These are phyloP conservation scores for Helleia helle DNA, from an alignment of 2,888 invertebrate genomes.

Conservation along the genomic window DNA sequence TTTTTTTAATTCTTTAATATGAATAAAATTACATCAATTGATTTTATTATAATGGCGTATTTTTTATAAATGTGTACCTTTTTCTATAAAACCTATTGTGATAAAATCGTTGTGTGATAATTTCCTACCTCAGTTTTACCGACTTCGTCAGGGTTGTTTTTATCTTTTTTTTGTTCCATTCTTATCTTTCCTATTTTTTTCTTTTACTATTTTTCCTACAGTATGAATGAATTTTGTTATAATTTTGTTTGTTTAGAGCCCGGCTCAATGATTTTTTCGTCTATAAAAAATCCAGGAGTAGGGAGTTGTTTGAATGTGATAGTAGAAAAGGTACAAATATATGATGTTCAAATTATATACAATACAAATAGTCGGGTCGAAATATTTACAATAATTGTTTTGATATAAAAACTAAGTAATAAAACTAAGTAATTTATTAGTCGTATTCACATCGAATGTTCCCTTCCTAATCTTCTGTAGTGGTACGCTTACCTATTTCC, in stretches of 20 bases:
- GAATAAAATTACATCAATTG: slow-evolving; percentile 25
- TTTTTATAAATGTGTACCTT: slow-evolving; percentile 19
- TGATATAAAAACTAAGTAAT: too few species aligned
- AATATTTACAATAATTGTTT: too few species aligned
- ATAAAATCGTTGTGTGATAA: slow-evolving; percentile 37
- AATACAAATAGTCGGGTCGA: too few species aligned
- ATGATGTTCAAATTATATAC: neutral
- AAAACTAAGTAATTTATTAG: too few species aligned
- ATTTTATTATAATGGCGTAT: slow-evolving; percentile 46
- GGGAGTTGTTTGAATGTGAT: slow-evolving; percentile 29
- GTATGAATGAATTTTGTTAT: slow-evolving; percentile 31
- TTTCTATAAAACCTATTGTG: slow-evolving; percentile 37
- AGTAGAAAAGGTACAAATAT: slow-evolving; percentile 14
- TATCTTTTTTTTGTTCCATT: slow-evolving; percentile 18
- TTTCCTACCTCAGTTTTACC: too few species aligned
- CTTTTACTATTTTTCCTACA: slow-evolving; percentile 8
- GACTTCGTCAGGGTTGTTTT: slow-evolving; percentile 14
- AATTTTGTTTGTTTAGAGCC: slow-evolving; percentile 34
- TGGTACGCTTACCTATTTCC: too few species aligned
- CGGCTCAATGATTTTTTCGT: slow-evolving; percentile 55
- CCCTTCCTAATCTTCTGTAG: too few species aligned
- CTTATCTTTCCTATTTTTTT: slow-evolving; percentile 10
- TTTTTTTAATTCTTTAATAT: neutral
- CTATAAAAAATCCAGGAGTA: slow-evolving; percentile 56
- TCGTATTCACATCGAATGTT: too few species aligned